These are phyloP conservation scores for Caenorhabditis japonica DNA, from an alignment of 2,888 invertebrate species.

Conservation along the genomic window DNA sequence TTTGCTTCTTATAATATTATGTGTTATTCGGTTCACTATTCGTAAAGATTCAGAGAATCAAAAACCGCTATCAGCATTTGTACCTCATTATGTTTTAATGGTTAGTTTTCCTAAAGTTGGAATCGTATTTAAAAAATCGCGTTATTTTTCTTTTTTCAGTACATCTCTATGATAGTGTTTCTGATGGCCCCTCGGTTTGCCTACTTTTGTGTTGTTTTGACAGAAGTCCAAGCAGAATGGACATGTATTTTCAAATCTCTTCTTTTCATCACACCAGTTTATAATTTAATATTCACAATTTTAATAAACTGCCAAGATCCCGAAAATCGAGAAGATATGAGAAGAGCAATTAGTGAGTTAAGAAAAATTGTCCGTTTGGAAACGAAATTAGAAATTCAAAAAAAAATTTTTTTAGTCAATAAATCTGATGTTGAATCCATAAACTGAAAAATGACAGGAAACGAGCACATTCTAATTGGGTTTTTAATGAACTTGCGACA, in stretches of 20 bases:
- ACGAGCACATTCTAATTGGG: too few species aligned
- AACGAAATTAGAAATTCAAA: too few species aligned
- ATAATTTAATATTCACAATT: slow-evolving; percentile 19
- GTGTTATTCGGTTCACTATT: slow-evolving; percentile 12
- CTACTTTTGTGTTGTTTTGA: background rate
- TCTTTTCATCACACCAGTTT: slow-evolving; percentile 12
- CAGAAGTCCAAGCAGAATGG: background rate
- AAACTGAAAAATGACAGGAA: too few species aligned
- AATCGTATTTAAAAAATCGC: too few species aligned
- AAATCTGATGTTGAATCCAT: too few species aligned
- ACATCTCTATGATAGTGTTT: background rate
- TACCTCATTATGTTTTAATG: slow-evolving; percentile 30
- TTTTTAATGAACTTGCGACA: too few species aligned
- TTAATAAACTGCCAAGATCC: slow-evolving; percentile 33
- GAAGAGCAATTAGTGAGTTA: slow-evolving; percentile 10
- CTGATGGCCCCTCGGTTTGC: background rate
- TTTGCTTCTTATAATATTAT: slow-evolving; percentile 13
- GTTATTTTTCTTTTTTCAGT: too few species aligned
- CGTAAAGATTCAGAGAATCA: slow-evolving; percentile 16
- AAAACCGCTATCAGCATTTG: slow-evolving; percentile 16
- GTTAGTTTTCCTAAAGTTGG: slow-evolving; percentile 7
- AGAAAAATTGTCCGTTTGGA: background rate
- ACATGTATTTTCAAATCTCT: background rate
- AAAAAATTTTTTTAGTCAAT: too few species aligned
- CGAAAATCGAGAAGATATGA: slow-evolving; percentile 14